Percentiles rank a stretch among this genome's conserved stretches.
Conservation (phyloP, 2,113 vertebrate genomes). For the Tricholaema leucomelas region DNA sequence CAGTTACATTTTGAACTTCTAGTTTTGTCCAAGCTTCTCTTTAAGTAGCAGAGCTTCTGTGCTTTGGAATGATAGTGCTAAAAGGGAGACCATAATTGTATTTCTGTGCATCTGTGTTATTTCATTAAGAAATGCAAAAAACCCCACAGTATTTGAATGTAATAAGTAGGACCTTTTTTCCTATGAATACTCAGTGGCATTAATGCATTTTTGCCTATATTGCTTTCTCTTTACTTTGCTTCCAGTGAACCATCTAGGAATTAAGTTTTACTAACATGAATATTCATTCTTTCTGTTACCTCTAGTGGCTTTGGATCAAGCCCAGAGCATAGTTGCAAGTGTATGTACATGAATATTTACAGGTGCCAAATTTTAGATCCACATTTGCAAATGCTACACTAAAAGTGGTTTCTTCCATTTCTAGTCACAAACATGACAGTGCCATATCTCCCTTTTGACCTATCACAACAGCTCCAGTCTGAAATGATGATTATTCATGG, state of each 20-base stretch:
- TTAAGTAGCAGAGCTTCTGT: neutral
- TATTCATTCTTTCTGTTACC: slow-evolving; percentile 51
- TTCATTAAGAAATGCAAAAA: neutral
- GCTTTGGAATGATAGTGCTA: neutral
- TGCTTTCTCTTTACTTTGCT: slow-evolving; percentile 15
- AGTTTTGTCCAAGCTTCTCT: neutral
- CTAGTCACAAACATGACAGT: slow-evolving; percentile 19
- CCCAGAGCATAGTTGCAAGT: slow-evolving; percentile 35
- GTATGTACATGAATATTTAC: slow-evolving; percentile 58
- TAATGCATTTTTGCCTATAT: neutral
- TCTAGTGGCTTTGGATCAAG: slow-evolving; percentile 45
- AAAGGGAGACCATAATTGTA: neutral
- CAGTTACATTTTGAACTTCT: neutral
- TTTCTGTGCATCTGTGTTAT: neutral
- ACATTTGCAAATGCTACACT: slow-evolving; percentile 18
- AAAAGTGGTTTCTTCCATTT: slow-evolving; percentile 23
- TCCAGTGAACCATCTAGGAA: neutral
- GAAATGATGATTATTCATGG: slow-evolving; percentile 55
- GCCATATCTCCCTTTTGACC: slow-evolving; percentile 40
- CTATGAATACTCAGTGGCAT: neutral
- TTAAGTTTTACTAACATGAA: slow-evolving; percentile 47
- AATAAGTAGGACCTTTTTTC: neutral
- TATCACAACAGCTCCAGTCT: slow-evolving; percentile 37
- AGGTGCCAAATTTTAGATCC: slow-evolving; percentile 48
- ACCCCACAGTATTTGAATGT: neutral